A percentile compares a stretch with the other conserved stretches of the same genome.
Evolutionary conservation across 2,113 vertebrate species (phyloP).

Genomic region (Pteronura brasiliensis): DNA sequence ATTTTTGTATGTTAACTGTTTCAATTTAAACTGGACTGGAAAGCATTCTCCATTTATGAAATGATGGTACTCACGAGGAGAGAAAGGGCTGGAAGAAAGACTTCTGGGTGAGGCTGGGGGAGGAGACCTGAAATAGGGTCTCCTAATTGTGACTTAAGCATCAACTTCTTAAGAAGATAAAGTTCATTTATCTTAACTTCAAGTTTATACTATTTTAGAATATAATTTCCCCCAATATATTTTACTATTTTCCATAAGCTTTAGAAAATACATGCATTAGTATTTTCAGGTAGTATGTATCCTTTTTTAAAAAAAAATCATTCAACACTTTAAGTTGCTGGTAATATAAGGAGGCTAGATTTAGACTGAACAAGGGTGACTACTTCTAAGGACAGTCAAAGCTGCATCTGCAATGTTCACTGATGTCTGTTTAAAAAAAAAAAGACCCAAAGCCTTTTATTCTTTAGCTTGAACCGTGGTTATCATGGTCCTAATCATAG

Average conservation of each 20-base stretch:
- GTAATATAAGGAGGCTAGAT: neutral
- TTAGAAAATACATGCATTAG: neutral
- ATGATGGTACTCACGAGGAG: neutral
- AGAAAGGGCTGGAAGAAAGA: neutral
- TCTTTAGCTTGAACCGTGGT: slow-evolving; percentile 33
- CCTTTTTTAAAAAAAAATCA: neutral
- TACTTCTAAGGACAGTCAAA: neutral
- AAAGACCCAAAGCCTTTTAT: slow-evolving; percentile 31
- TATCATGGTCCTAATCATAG: slow-evolving; percentile 69
- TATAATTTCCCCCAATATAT: neutral
- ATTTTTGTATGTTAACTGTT: neutral
- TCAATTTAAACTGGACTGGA: neutral
- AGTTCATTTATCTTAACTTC: neutral
- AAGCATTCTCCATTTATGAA: neutral
- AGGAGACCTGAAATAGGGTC: neutral
- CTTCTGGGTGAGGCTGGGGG: neutral
- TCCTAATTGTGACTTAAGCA: neutral
- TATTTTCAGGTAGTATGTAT: neutral
- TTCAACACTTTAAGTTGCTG: neutral
- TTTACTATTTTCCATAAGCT: neutral
- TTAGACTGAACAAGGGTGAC: neutral
- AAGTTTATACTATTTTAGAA: neutral
- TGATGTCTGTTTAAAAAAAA: slow-evolving; percentile 15
- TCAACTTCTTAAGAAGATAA: neutral
- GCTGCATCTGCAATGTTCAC: neutral